Evolutionary conservation across 2,797 vertebrate genomes (phyloP).

Genomic region (Garrulus glandarius): DNA sequence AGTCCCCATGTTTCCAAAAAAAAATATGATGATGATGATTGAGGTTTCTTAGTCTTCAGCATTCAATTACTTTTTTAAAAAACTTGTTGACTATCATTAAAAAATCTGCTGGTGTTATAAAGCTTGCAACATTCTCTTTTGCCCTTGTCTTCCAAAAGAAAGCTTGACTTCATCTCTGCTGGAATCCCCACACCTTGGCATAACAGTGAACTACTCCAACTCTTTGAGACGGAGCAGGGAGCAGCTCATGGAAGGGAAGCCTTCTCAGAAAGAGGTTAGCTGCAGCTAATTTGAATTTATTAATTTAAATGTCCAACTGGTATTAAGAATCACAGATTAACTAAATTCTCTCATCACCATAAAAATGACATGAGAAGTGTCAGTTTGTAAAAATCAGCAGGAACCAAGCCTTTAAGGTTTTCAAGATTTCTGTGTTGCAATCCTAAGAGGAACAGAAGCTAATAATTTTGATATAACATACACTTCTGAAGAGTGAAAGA

Average conservation of each 20-base stretch:
- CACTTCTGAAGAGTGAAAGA: background rate
- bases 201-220: background rate
- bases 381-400: background rate
- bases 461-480: background rate
- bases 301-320: background rate
- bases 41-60: background rate
- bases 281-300: background rate
- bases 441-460: background rate
- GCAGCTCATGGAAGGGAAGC: background rate
- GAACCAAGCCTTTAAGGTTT: background rate
- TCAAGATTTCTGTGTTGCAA: background rate
- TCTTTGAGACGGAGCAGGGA: background rate
- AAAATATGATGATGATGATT: background rate
- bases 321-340: background rate
- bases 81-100: background rate
- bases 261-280: background rate
- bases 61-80: background rate
- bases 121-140: background rate
- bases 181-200: background rate
- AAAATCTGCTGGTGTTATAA: background rate
- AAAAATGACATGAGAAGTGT: background rate
- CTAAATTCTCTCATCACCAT: background rate
- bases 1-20: background rate
- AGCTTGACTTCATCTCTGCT: background rate
- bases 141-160: background rate